Percentiles rank a stretch among this genome's conserved stretches.
phyloP scores from a whole-genome alignment of 2,113 vertebrate genomes.

The Eonycteris spelaea region DNA sequence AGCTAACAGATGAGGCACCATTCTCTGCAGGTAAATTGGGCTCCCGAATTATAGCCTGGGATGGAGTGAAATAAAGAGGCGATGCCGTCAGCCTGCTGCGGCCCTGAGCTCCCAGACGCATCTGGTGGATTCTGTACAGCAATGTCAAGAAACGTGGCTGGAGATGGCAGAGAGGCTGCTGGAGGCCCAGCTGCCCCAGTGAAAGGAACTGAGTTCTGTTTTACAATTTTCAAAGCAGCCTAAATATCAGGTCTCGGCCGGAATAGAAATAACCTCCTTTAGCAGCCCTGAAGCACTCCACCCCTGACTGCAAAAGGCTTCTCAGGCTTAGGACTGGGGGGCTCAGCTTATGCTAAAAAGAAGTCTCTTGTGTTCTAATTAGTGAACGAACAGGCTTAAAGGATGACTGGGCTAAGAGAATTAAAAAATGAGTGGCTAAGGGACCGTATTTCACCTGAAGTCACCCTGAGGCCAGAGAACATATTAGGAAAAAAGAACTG shows the following conservation, averaged over 20 bases:
- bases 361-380: conserved; percentile 67
- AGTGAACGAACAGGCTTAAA: conserved; percentile 45
- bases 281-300: background rate
- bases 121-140: background rate
- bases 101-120: background rate
- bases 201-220: background rate
- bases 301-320: background rate
- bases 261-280: conserved; percentile 15
- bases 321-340: background rate
- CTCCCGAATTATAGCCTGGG: background rate
- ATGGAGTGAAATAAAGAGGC: background rate
- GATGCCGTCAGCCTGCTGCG: background rate
- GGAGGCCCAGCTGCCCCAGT: background rate
- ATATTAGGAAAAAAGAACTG: background rate
- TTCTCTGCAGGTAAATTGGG: conserved; percentile 12
- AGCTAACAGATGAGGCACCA: background rate
- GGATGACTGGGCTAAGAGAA: conserved; percentile 40
- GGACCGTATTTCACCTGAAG: conserved; percentile 38
- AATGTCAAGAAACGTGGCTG: background rate
- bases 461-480: conserved; percentile 58
- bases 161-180: background rate
- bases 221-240: background rate
- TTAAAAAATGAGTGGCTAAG: background rate
- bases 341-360: background rate
- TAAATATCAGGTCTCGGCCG: background rate